Percentiles rank a stretch among this genome's conserved stretches.
Evolutionary conservation across 2,888 invertebrate genomes (phyloP).

Genomic region (Cheiracanthium punctorium): DNA sequence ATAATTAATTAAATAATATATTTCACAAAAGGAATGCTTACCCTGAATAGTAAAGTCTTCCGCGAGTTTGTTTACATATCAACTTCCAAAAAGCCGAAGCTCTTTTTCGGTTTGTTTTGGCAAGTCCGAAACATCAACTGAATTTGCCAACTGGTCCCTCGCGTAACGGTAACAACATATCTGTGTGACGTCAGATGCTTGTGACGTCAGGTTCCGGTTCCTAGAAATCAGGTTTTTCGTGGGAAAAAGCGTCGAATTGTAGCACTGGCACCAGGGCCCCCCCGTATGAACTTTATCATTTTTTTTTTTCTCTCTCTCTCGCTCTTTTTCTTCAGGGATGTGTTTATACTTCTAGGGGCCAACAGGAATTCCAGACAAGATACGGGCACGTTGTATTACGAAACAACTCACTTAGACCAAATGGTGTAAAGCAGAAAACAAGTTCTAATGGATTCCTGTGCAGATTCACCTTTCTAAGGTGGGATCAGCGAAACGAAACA

Average conservation of each 20-base stretch:
- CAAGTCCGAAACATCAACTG: background rate
- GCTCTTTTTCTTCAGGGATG: background rate
- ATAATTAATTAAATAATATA: too few relatives aligned
- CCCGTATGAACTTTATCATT: background rate
- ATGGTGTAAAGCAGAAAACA: too few relatives aligned
- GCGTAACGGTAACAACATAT: constrained; percentile 57
- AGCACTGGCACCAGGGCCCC: background rate
- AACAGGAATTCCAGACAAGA: background rate
- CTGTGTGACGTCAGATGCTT: constrained; percentile 34
- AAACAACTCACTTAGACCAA: too few relatives aligned
- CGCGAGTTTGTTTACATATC: background rate
- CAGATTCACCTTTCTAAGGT: too few relatives aligned
- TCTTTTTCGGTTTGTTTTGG: background rate
- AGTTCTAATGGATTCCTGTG: too few relatives aligned
- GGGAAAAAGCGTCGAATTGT: constrained; percentile 24
- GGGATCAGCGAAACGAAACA: too few relatives aligned
- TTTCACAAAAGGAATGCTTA: background rate
- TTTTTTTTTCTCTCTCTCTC: background rate
- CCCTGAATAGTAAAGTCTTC: background rate
- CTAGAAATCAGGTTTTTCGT: constrained; percentile 45
- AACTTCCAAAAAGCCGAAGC: background rate
- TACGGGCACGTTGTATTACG: background rate
- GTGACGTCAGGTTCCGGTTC: constrained; percentile 57
- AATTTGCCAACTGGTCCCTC: constrained; percentile 11
- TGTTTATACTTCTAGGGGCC: background rate